Conservation (phyloP, 2,113 vertebrate species). For the Heloderma charlesbogerti region DNA sequence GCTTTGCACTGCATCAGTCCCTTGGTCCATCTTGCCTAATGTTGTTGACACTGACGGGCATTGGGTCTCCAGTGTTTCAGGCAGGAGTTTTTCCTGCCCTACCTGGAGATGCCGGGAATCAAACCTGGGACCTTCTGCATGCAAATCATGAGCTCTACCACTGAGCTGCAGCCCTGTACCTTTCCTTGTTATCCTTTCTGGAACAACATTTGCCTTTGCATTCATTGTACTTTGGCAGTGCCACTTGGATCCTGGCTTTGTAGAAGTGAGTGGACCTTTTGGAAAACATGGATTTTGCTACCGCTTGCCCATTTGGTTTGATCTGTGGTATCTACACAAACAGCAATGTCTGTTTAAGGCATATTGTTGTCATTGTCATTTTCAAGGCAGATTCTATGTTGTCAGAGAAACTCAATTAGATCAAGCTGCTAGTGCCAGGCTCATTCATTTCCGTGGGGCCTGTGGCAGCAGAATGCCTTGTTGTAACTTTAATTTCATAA, state of each 20-base stretch:
- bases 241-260: neutral
- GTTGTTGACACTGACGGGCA: no score
- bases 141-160: no score
- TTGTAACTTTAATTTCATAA: neutral
- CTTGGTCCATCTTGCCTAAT: no score
- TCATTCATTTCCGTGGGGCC: neutral
- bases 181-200: constrained; percentile 1
- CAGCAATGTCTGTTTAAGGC: neutral
- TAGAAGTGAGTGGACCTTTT: neutral
- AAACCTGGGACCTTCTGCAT: no score
- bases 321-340: neutral
- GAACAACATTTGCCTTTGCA: neutral
- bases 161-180: neutral
- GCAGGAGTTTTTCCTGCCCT: no score
- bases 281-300: constrained; percentile 14
- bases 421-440: neutral
- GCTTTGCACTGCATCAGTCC: no score
- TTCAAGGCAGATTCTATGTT: neutral
- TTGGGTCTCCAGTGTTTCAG: no score
- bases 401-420: neutral
- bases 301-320: constrained; percentile 25
- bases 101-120: no score
- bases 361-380: neutral
- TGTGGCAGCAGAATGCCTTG: neutral
- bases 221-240: constrained; percentile 11